Percentiles rank a stretch among this genome's conserved stretches.
These are phyloP conservation scores for Diploscapter pachys DNA, from an alignment of 1,140 invertebrate genomes.

Conservation along the genomic window DNA sequence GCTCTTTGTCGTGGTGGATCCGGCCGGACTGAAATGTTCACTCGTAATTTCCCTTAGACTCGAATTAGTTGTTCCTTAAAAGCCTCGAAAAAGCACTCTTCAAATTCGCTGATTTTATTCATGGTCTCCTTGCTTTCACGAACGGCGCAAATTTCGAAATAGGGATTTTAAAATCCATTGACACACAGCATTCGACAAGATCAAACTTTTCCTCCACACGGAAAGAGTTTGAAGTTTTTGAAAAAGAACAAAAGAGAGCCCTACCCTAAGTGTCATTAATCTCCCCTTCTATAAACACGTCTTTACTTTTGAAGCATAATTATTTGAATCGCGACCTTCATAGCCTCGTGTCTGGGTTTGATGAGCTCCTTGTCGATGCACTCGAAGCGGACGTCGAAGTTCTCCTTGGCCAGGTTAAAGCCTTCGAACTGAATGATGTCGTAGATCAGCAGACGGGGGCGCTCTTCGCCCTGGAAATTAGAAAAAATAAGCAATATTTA, in stretches of 20 bases:
- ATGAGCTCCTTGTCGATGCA: constrained; percentile 74
- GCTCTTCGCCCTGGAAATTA: constrained; percentile 61
- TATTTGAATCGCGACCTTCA: constrained; percentile 55
- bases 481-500: neutral
- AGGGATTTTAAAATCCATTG: too few species aligned
- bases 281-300: neutral
- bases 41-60: constrained; percentile 71
- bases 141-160: constrained; percentile 63
- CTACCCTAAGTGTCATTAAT: too few species aligned
- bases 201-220: too few species aligned
- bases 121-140: constrained; percentile 73
- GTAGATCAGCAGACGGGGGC: constrained; percentile 87
- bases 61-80: constrained; percentile 71
- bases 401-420: constrained; percentile 74
- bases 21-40: constrained; percentile 70
- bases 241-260: neutral
- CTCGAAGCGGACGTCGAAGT: constrained; percentile 73
- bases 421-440: constrained; percentile 83
- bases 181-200: too few species aligned
- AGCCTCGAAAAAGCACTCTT: constrained; percentile 73
- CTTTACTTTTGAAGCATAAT: neutral
- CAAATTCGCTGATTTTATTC: constrained; percentile 73
- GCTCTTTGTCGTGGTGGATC: constrained; percentile 69
- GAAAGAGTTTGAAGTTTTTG: too few species aligned
- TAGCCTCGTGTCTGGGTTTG: constrained; percentile 71